Percentiles rank a stretch among this genome's conserved stretches.
Evolutionary conservation across 1,140 invertebrate species (phyloP).

Genomic region (Bombyx mori): DNA sequence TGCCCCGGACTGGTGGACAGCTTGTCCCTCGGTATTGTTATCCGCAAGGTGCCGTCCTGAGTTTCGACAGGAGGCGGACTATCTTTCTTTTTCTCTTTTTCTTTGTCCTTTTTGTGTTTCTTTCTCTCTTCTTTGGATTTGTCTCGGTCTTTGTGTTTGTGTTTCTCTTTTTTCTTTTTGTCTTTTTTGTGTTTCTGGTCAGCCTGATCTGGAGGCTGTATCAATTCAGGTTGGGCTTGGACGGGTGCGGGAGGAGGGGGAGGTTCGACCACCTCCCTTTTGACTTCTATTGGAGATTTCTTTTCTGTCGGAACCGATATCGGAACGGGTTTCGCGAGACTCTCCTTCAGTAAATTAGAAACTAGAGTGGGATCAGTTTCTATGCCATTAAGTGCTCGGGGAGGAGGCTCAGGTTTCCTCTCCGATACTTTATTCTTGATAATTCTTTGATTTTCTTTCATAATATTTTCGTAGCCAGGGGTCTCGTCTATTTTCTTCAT

Average conservation of each 20-base stretch:
- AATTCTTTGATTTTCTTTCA: slow-evolving; percentile 44
- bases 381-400: slow-evolving; percentile 45
- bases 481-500: slow-evolving; percentile 64
- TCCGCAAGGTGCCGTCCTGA: slow-evolving; percentile 38
- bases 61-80: slow-evolving; percentile 22
- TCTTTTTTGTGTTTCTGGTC: slow-evolving; percentile 63
- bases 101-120: slow-evolving; percentile 68
- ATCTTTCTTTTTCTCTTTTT: slow-evolving; percentile 43
- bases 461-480: slow-evolving; percentile 53
- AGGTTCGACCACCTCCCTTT: slow-evolving; percentile 31
- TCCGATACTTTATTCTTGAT: slow-evolving; percentile 31
- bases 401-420: slow-evolving; percentile 28
- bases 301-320: slow-evolving; percentile 50
- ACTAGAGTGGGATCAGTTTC: slow-evolving; percentile 66
- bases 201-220: slow-evolving; percentile 23
- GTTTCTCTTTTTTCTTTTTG: slow-evolving; percentile 70
- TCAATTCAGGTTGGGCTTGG: slow-evolving; percentile 38
- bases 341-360: slow-evolving; percentile 64
- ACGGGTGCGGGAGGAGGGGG: slow-evolving; percentile 16
- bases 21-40: slow-evolving; percentile 62
- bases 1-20: slow-evolving; percentile 50
- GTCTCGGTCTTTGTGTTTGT: slow-evolving; percentile 69
- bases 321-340: slow-evolving; percentile 52
- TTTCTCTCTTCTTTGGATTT: slow-evolving; percentile 61
- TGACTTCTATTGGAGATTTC: slow-evolving; percentile 42